phyloP scores from a whole-genome alignment of 2,113 vertebrate species.

The Toxostoma redivivum region DNA sequence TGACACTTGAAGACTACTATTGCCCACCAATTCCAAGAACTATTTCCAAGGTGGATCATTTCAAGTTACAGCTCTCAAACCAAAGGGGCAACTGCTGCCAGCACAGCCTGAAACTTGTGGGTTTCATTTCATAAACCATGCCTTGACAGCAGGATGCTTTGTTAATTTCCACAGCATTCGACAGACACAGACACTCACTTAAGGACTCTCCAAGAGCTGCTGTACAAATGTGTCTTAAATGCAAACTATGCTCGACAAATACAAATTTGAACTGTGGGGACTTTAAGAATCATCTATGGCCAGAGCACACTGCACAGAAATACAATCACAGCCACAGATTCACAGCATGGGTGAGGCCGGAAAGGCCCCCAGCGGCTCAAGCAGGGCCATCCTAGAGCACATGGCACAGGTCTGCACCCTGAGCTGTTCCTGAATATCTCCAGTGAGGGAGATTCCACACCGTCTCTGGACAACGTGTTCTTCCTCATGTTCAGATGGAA shows the following conservation, averaged over 20 bases:
- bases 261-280: fast-evolving
- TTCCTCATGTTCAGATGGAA: neutral
- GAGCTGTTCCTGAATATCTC: neutral
- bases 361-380: neutral
- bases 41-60: neutral
- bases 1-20: neutral
- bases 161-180: neutral
- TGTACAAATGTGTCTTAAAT: fast-evolving
- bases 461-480: neutral
- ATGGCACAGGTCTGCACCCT: neutral
- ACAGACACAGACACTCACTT: neutral
- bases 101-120: fast-evolving
- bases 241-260: neutral
- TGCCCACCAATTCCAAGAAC: neutral
- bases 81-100: neutral
- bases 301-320: too few relatives aligned
- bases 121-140: neutral
- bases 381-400: neutral
- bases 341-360: too few relatives aligned
- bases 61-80: neutral
- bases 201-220: neutral
- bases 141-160: neutral
- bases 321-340: neutral
- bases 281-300: fast-evolving
- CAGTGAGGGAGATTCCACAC: neutral